phyloP scores from a whole-genome alignment of 2,113 vertebrate species.

The Rafetus swinhoei region DNA sequence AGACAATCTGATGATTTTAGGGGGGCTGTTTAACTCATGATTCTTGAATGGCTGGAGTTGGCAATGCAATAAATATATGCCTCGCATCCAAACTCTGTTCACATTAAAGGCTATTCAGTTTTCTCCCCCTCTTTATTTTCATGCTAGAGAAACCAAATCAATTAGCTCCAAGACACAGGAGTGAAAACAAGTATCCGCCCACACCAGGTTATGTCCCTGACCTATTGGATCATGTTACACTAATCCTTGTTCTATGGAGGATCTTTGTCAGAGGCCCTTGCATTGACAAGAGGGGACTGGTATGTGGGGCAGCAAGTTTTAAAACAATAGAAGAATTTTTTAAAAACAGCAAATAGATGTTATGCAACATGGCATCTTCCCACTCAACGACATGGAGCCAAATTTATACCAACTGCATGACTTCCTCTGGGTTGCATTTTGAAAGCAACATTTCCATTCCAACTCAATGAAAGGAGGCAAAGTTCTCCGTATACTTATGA shows the following conservation, averaged over 20 bases:
- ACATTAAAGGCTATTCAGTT: not conserved
- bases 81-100: not conserved
- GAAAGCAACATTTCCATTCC: not conserved
- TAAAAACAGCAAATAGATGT: not conserved
- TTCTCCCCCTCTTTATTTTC: not conserved
- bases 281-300: constrained; percentile 46
- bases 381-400: rapidly evolving
- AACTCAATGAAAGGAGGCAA: not conserved
- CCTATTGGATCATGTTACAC: constrained; percentile 61
- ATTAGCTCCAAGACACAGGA: not conserved
- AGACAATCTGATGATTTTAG: not conserved
- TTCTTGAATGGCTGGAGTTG: constrained; percentile 35
- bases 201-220: constrained; percentile 47
- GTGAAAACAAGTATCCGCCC: not conserved
- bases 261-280: constrained; percentile 25
- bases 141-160: not conserved
- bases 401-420: not conserved
- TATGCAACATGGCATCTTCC: not conserved
- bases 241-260: constrained; percentile 46
- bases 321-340: constrained; percentile 22
- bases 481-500: not conserved
- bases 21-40: not conserved
- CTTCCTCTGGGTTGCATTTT: not conserved
- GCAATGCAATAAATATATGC: not conserved
- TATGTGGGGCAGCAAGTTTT: not conserved